Evolutionary conservation across 2,888 invertebrate species (phyloP).

Genomic region (Thyatira batis): DNA sequence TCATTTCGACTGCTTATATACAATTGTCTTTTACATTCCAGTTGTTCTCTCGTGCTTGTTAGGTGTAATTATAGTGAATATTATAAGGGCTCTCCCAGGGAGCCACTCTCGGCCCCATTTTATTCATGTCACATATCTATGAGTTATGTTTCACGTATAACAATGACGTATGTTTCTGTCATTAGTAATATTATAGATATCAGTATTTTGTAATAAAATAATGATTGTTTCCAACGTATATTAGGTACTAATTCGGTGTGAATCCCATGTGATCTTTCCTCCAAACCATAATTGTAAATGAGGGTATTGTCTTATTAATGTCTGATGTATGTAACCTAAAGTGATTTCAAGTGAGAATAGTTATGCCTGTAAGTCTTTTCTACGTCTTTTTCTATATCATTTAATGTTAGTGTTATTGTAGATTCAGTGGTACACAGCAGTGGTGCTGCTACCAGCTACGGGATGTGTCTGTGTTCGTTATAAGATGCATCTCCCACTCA

Average conservation of each 20-base stretch:
- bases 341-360: constrained; percentile 80
- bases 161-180: background rate
- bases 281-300: constrained; percentile 6
- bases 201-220: background rate
- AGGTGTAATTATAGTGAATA: constrained; percentile 25
- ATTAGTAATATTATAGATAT: background rate
- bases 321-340: constrained; percentile 66
- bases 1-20: constrained; percentile 61
- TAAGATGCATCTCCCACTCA: background rate
- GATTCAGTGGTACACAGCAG: constrained; percentile 10
- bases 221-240: background rate
- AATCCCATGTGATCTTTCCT: constrained; percentile 17
- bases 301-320: constrained; percentile 33
- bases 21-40: constrained; percentile 44
- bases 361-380: constrained; percentile 72
- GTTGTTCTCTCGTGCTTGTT: constrained; percentile 52
- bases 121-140: constrained; percentile 14
- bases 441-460: constrained; percentile 11
- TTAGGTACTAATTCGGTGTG: constrained; percentile 14
- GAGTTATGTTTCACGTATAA: background rate
- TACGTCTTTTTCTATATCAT: constrained; percentile 79
- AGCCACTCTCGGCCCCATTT: constrained; percentile 23
- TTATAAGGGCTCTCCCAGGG: constrained; percentile 32
- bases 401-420: constrained; percentile 74
- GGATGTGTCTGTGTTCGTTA: constrained; percentile 11